Base-by-base conservation (phyloP, 2,113 vertebrate species). In the Clupea harengus region DNA sequence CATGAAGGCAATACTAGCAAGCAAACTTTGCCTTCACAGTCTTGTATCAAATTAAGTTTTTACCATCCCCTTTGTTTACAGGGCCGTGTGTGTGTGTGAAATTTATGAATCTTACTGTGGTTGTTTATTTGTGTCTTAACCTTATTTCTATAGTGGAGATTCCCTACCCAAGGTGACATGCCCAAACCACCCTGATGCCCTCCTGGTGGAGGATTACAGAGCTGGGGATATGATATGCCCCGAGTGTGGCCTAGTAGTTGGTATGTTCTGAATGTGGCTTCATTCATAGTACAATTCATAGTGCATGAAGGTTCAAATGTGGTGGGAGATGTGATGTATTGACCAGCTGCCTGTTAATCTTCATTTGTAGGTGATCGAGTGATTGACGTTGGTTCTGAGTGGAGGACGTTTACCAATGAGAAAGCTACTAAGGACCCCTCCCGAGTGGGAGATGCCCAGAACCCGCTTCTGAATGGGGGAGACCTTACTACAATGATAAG, bases 141-240 rank as follows among this genome's bases (percentile, higher is more conserved):
- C 83, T 46, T 82, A 89, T 84, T 84, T 75, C 88, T 85, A 39
- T 84, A 98, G 98, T 89, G 96, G 96, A 95, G 97, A 99, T 92
- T 94, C 67, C 54, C 93, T 99, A 91, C 98, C 98, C 0, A 96
- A 95, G 92, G 97, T 99, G 84, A 96, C 97, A 3, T 99, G 98
- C 93, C 98, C 98, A 86, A 98, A 97, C 94, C 98, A 99, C 91
- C 98, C 98, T 8, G 98, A 99, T 89, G 97, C 98, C 44, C 92
- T 97, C 86, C 94, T 99, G 92, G 98, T 99, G 86, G 98, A 99
- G 91, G 98, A 99, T 94, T 99, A 99, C 94, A 95, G 98, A 95
- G 98, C 98, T 84, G 98, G 98, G 67, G 98, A 99, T 91, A 99
- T 99, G 98, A 98, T 99, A 89, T 99, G 98, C 88, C 97, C 98